A percentile compares a stretch with the other conserved stretches of the same genome.
phyloP scores from a whole-genome alignment of 2,888 invertebrate genomes.

The Trichacis sp. region DNA sequence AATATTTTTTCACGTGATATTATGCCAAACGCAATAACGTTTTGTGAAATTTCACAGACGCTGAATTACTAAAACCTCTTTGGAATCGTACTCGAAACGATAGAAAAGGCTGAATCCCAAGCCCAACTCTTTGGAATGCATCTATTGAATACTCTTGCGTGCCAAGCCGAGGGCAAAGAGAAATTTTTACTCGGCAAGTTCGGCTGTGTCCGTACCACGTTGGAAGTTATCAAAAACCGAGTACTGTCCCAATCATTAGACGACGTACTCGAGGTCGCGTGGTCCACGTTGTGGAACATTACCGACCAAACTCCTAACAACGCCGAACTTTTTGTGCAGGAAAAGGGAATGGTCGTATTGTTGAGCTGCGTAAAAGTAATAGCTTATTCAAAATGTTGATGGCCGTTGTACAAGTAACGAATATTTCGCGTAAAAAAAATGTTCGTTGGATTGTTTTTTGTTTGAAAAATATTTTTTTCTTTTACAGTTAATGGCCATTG shows the following conservation, averaged over 20 bases:
- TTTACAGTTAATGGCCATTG: too few species aligned
- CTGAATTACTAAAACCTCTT: conserved; percentile 92
- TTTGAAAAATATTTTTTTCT: too few species aligned
- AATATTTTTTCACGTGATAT: too few species aligned
- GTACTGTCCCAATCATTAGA: conserved; percentile 84
- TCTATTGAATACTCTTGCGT: conserved; percentile 93
- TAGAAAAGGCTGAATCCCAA: conserved; percentile 85
- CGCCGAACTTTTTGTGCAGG: conserved; percentile 90
- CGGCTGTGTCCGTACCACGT: conserved; percentile 88
- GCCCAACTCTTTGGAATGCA: conserved; percentile 95
- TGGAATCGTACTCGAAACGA: conserved; percentile 83
- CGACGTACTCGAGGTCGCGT: conserved; percentile 96
- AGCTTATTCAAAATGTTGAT: too few species aligned
- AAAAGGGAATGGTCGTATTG: conserved; percentile 91
- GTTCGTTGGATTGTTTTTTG: too few species aligned
- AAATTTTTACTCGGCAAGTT: conserved; percentile 91
- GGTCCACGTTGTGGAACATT: conserved; percentile 99
- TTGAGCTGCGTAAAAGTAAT: conserved; percentile 90
- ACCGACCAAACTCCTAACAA: conserved; percentile 96
- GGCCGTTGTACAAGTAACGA: too few species aligned
- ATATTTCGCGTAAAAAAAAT: too few species aligned
- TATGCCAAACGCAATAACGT: too few species aligned
- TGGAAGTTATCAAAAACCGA: conserved; percentile 86
- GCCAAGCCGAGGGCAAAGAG: conserved; percentile 94
- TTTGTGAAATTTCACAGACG: conserved; percentile 81